Base-by-base conservation (phyloP, 1,140 invertebrate species). In the Papilio xuthus region DNA sequence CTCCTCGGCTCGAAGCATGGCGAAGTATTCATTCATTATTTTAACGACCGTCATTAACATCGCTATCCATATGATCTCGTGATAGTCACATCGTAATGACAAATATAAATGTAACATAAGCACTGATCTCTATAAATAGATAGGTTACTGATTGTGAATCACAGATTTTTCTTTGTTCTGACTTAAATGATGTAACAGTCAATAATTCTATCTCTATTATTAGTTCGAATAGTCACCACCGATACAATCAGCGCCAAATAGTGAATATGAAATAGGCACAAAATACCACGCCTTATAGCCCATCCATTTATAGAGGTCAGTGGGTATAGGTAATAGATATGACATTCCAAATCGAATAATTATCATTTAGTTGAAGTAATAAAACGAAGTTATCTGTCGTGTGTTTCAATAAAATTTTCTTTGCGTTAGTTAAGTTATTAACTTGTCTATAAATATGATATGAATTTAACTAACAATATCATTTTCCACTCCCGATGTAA, bases 11-110 rank as follows among this genome's bases (percentile, higher is more conserved):
- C 71, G 78, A 70, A 79, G 79, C 44, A 81, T 63, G 26, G 53
- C 74, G 50, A 78, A 72, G 60, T 70, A 72, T 80, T 80, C 60
- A 47, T 32, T 79, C 12, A 74, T 81, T 28, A 78, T 80, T 71
- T 13, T 82, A 32, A 47, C 72, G 44, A 80, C 75, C 28, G 47
- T 81, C 71, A 74, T 82, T 20, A 81, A 63, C 41, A 81, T 80
- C 78, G 70, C 82, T 69, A 79, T 63, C 73, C 78, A 81, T 37
- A 82, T 79, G 63, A 79, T 84, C 69, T 85, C 81, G 79, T 86
- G 85, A 85, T 83, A 80, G 41, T 76, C 63, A 47, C 32, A 53
- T 37, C 50, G 63, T 73, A 67, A 67, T 67, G 26, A 32, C 8
- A 67, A 15, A 67, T 6, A 67, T 15, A 67, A 10, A 15, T 13